Base-by-base conservation (phyloP, 2,888 invertebrate species). In the Caenorhabditis angaria region DNA sequence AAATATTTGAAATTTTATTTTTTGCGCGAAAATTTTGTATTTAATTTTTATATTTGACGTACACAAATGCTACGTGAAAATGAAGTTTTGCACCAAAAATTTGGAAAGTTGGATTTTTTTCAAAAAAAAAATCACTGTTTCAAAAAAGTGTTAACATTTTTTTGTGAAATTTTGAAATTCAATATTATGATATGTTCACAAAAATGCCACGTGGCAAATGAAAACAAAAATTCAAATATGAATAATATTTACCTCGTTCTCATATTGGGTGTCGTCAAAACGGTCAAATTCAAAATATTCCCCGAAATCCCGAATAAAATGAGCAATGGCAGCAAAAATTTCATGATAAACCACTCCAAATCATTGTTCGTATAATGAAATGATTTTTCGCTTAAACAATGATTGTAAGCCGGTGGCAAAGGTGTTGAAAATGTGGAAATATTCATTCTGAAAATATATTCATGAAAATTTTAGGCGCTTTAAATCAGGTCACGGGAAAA, bases 261-360 rank as follows among this genome's bases (percentile, higher is more conserved):
- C 77, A 85, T 79, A 47, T 82, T 80, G 0, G 80, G 80, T 1
- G 83, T 80, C 56, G 85, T 57, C 10, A 85, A 73, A 1, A 85
- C 82, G 14, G 82, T 83, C 25, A 85, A 72, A 70, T 83, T 85
- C 35, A 85, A 68, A 54, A 83, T 75, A 63, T 85, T 85, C 12
- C 85, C 85, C 22, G 77, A 80, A 54, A 85, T 76, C 5, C 85
- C 85, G 55, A 84, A 85, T 10, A 83, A 64, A 10, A 83, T 81
- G 12, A 85, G 63, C n/a, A 82, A 66, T 1, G 82, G 83, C 25
- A 81, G 70, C 29, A 84, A 62, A 22, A 57, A 41, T 18, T 41
- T 41, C 41, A 41, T 41, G 14, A 41, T 41, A 12, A 41, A 41
- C n/a, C n/a, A n/a, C n/a, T n/a, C n/a, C n/a, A n/a, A n/a, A n/a